Conservation (phyloP, 2,797 vertebrate species). For the Simalia tracyae region DNA sequence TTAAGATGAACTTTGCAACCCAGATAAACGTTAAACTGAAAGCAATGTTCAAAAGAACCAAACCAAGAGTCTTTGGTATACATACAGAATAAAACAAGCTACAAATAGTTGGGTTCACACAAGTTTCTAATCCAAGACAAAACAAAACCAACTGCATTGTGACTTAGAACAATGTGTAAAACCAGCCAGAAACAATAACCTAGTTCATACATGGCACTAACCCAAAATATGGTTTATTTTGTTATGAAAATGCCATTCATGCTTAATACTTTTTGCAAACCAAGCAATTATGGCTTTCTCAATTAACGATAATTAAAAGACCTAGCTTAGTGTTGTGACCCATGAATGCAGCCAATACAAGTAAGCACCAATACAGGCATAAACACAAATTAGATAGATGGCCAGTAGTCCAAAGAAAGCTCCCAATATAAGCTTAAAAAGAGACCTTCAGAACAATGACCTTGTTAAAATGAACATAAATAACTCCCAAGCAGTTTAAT, state of each 20-base stretch:
- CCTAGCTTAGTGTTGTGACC: no score
- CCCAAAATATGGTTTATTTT: no score
- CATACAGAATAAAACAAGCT: not conserved
- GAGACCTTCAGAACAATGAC: not conserved
- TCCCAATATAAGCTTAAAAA: not conserved
- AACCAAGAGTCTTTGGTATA: not conserved
- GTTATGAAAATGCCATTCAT: no score
- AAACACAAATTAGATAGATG: not conserved
- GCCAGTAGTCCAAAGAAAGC: conserved; percentile 21
- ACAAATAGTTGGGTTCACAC: not conserved
- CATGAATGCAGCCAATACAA: no score
- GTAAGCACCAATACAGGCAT: no score
- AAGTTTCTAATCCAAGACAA: not conserved
- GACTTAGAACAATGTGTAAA: not conserved
- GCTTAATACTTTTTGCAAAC: no score
- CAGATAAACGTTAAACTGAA: not conserved
- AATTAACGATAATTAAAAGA: no score
- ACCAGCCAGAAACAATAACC: not conserved
- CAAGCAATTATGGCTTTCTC: no score
- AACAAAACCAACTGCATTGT: not conserved
- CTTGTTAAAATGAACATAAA: conserved; percentile 35
- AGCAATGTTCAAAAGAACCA: not conserved
- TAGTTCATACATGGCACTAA: not conserved
- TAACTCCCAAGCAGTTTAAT: conserved; percentile 39
- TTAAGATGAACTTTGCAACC: not conserved